Evolutionary conservation across 2,797 vertebrate species (phyloP).

Genomic region (Ceryle rudis): DNA sequence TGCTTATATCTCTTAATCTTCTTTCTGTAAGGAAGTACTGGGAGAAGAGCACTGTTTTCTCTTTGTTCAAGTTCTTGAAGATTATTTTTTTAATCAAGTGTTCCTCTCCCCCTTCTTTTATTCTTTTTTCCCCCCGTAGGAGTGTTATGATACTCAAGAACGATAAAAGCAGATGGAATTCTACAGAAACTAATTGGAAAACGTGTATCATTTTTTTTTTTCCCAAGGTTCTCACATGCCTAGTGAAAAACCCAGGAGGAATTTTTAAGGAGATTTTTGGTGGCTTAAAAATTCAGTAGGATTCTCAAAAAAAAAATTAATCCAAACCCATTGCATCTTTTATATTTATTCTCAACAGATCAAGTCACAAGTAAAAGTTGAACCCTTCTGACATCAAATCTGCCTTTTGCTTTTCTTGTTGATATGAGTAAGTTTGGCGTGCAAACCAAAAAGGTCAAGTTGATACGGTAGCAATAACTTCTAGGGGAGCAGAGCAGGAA

Average conservation of each 20-base stretch:
- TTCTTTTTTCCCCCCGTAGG: neutral
- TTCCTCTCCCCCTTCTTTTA: neutral
- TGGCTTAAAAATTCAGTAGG: neutral
- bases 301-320: neutral
- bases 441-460: neutral
- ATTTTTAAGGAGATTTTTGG: neutral
- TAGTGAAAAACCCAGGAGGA: neutral
- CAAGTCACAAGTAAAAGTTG: neutral
- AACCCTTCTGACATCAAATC: neutral
- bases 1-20: neutral
- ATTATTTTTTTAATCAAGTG: neutral
- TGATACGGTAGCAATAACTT: neutral
- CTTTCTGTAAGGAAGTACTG: neutral
- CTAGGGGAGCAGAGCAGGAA: neutral
- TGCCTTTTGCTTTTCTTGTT: neutral
- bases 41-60: neutral
- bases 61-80: neutral
- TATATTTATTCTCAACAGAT: neutral
- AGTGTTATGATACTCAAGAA: neutral
- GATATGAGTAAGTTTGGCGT: neutral
- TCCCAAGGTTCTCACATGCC: neutral
- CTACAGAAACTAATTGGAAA: neutral
- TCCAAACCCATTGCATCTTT: neutral
- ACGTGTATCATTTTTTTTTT: accelerated
- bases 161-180: neutral